Evolutionary conservation across 1,140 invertebrate genomes (phyloP), one percentile per base, ranked within the genome.

Genomic region (Zophobas morio): DNA sequence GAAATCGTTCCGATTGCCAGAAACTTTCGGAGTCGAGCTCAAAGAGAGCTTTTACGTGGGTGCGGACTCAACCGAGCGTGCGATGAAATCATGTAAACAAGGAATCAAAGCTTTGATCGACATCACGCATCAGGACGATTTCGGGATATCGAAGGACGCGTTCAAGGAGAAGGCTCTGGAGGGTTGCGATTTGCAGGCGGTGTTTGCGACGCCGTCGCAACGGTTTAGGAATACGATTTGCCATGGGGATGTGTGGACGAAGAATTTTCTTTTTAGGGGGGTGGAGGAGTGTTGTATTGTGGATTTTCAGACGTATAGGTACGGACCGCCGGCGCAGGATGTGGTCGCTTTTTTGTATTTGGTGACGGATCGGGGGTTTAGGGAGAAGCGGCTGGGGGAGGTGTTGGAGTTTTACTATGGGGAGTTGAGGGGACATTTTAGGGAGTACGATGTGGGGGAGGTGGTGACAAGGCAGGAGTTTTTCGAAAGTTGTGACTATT

Each of bases 181-280:
- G 6, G 54, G 42, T n/a, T 34, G 40, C 54, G 42, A 60, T 1
- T 42, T 49, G 60, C 39, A 66, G 60, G 42, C 40, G 20, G 20
- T 20, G n/a, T 75, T 63, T 6, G 54, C 34, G 1, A 5, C 1
- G n/a, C 40, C 73, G 1, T 75, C 73, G n/a, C 20, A 37, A 1
- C 42, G 56, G 54, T 75, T 42, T 39, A 54, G 74, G 46, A 76
- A 70, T 37, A 70, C 60, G 3, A 53, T 78, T n/a, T 74, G 72
- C 39, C 89, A 90, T 74, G 89, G 87, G 34, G 89, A 90, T 78
- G 81, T 88, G 32, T 89, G 88, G 86, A 78, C 84, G 0, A 89
- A 89, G 56, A 90, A 90, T 78, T 85, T 90, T 1, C 78, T 90
- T 72, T 53, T 36, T 72, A 77, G 8, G 37, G 34, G 6, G 63